Base-by-base conservation (phyloP, 2,888 invertebrate species). In the Pristionchus mayeri region DNA sequence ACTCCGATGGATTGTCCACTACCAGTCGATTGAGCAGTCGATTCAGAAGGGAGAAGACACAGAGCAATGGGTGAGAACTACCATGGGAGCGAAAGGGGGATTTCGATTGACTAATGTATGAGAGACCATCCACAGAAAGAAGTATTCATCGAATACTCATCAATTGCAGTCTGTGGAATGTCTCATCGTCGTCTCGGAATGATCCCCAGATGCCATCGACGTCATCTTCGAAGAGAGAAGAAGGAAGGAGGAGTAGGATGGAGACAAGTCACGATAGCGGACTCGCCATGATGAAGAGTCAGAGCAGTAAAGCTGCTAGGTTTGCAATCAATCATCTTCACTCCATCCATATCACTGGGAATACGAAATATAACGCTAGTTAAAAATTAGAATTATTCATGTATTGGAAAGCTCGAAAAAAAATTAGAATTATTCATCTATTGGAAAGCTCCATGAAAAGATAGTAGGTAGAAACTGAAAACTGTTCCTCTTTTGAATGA, bases 271-370 rank as follows among this genome's bases (percentile, higher is more conserved):
- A 81, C 44, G 81, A 81, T 81, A 44, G 44, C 9, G 81, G 81
- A 30, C 18, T 81, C 18, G 44, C 30, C 16, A 48, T 81, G 60
- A 81, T 60, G 57, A 81, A 57, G 57, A 60, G 60, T 30, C 30
- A 60, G 60, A 81, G 81, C n/a, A 81, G 81, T 37, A 81, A 81
- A 37, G 81, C 81, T 7, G 30, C n/a, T 18, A 81, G 81, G 81
- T 81, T 21, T 4, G 16, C 2, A 37, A 3, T 27, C 16, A 21
- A 24, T 57, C 3, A 2, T 57, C 24, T 24, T n/a, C n/a, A n/a
- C n/a, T n/a, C n/a, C n/a, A n/a, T n/a, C n/a, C n/a, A n/a, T n/a
- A n/a, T n/a, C n/a, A n/a, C n/a, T n/a, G n/a, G n/a, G n/a, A n/a
- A n/a, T n/a, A n/a, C n/a, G n/a, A n/a, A n/a, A n/a, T n/a, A n/a